Conservation (phyloP, 2,113 vertebrate species). For the Ascaphus truei region DNA sequence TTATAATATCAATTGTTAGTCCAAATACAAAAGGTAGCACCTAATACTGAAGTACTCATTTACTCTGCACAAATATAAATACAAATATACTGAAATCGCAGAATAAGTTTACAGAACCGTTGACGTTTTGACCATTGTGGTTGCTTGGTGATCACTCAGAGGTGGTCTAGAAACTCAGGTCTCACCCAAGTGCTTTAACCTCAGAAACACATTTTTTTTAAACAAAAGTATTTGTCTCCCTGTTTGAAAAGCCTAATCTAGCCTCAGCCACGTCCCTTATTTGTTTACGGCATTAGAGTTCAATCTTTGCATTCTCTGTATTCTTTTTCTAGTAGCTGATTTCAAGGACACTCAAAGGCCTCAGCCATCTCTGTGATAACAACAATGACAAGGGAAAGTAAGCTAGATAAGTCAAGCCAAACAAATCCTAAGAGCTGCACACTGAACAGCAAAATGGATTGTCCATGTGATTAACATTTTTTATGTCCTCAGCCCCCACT, state of each 20-base stretch:
- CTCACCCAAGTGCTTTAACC: not conserved
- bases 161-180: not conserved
- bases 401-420: conserved; percentile 51
- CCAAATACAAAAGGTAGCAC: too few relatives aligned
- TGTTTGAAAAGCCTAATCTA: not conserved
- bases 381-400: conserved; percentile 40
- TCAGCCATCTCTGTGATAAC: conserved; percentile 36
- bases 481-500: conserved; percentile 35
- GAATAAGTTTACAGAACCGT: too few relatives aligned
- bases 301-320: not conserved
- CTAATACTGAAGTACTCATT: too few relatives aligned
- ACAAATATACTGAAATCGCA: too few relatives aligned
- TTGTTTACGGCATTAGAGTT: not conserved
- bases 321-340: conserved; percentile 39
- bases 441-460: conserved; percentile 51
- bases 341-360: conserved; percentile 34
- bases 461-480: conserved; percentile 53
- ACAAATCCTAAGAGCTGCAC: conserved; percentile 50
- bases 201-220: not conserved
- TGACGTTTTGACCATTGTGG: too few relatives aligned
- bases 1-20: too few relatives aligned
- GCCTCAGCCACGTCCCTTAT: not conserved
- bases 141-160: too few relatives aligned
- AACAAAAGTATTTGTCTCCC: not conserved
- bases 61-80: too few relatives aligned